Evolutionary conservation across 1,140 invertebrate genomes (phyloP).

Genomic region (Bombus vancouverensis): DNA sequence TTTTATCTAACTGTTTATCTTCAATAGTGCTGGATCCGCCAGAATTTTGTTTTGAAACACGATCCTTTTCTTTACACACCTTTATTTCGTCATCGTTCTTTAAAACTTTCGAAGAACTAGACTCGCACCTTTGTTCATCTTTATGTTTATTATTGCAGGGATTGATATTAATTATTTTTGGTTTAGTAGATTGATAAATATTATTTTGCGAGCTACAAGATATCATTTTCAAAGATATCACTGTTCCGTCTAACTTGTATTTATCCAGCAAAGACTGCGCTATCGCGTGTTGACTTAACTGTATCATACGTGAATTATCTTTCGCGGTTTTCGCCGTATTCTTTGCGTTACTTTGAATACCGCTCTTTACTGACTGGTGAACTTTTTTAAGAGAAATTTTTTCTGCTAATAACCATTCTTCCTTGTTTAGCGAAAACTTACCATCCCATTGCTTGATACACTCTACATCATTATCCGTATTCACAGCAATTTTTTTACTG

Average conservation of each 20-base stretch:
- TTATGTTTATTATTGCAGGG: neutral
- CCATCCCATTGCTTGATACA: neutral
- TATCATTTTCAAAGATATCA: neutral
- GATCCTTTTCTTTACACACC: no score
- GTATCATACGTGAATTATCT: neutral
- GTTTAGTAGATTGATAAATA: neutral
- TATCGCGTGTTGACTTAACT: neutral
- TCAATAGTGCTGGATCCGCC: no score
- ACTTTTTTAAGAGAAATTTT: neutral
- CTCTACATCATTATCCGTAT: neutral
- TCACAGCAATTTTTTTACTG: no score
- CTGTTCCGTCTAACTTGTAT: neutral
- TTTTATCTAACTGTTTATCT: neutral
- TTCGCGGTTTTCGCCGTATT: neutral
- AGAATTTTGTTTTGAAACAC: neutral
- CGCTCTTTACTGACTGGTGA: neutral
- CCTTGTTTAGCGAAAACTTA: neutral
- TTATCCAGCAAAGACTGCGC: neutral
- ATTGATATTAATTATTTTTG: neutral
- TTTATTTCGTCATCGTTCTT: neutral
- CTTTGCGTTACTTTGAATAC: neutral
- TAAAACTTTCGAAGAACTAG: neutral
- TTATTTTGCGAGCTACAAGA: neutral
- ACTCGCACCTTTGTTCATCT: no score
- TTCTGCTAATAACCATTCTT: neutral